Percentiles rank a stretch among this genome's conserved stretches.
Conservation (phyloP, 2,113 vertebrate species). For the Sander vitreus region DNA sequence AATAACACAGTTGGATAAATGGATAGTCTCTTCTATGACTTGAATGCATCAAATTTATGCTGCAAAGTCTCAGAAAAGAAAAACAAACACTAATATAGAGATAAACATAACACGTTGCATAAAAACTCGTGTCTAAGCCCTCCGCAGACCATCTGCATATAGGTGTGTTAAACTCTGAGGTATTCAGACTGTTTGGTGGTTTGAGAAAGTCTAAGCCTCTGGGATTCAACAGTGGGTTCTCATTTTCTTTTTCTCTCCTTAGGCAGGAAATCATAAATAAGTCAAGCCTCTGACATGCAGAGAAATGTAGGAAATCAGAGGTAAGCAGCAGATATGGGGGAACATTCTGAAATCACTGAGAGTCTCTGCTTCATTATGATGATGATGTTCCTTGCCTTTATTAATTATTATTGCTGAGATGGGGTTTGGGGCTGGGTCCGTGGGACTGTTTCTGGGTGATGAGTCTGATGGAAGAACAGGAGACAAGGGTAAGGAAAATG, state of each 20-base stretch:
- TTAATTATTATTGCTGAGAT: too few species aligned
- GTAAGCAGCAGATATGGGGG: background rate
- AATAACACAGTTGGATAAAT: background rate
- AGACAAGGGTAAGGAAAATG: too few species aligned
- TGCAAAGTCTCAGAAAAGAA: background rate
- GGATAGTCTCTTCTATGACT: background rate
- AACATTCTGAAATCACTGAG: background rate
- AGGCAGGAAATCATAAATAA: constrained; percentile 6
- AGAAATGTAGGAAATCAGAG: background rate
- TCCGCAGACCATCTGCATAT: background rate
- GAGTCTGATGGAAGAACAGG: too few species aligned
- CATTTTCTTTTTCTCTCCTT: constrained; percentile 25
- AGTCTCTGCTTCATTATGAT: background rate
- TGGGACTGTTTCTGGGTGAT: too few species aligned
- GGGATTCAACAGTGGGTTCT: background rate
- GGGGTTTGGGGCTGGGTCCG: too few species aligned
- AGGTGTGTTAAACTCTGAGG: background rate
- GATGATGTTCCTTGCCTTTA: background rate
- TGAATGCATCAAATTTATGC: background rate
- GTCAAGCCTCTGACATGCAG: background rate
- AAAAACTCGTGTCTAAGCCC: background rate
- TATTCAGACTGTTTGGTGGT: background rate
- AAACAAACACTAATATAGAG: background rate
- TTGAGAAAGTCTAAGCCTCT: background rate
- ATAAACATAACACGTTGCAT: background rate